Evolutionary conservation across 2,113 vertebrate genomes (phyloP), one percentile per base, ranked within the genome.

Genomic region (Halcyon senegalensis): DNA sequence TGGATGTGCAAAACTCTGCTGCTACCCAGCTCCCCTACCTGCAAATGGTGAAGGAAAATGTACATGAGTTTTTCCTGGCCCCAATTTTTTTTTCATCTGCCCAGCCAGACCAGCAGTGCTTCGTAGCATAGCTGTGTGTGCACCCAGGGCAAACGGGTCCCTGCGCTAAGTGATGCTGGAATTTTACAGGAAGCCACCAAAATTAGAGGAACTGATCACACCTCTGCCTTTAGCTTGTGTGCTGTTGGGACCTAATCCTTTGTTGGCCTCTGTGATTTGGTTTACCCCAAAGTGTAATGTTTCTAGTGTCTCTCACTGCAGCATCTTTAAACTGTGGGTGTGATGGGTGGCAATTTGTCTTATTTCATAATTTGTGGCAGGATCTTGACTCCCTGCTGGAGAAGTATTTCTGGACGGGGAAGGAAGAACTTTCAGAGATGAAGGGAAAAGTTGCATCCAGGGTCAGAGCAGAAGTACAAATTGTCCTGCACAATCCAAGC

Each of bases 401-500:
- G 48, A 56, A 90, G n/a, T n/a, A 44, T 51, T 84, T 75, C 48
- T 82, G 56, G 74, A 78, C 39, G n/a, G 39, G 37, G 27, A 67
- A 73, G 35, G 27, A 94, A 37, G 30, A 69, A 16, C 58, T 56
- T 68, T 33, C 39, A 82, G 62, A 69, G 28, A 17, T 1, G 2
- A 88, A 90, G 69, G 31, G 33, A 31, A 60, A 76, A 63, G 56
- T 2, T 76, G 19, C 35, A 88, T 14, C 13, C 35, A 58, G 39
- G 35, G 53, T 75, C 59, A 72, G 24, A 53, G 24, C 46, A 81
- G 76, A 60, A 30, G 33, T 39, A 11, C 16, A 53, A 64, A 80
- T 23, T 12, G 23, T 1, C 0, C 59, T 31, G 13, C 10, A 9
- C 0, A 0, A 59, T 37, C 58, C 16, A 17, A 85, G 63, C 44